phyloP scores from a whole-genome alignment of 1,140 invertebrate species.

The Platyura marginata region DNA sequence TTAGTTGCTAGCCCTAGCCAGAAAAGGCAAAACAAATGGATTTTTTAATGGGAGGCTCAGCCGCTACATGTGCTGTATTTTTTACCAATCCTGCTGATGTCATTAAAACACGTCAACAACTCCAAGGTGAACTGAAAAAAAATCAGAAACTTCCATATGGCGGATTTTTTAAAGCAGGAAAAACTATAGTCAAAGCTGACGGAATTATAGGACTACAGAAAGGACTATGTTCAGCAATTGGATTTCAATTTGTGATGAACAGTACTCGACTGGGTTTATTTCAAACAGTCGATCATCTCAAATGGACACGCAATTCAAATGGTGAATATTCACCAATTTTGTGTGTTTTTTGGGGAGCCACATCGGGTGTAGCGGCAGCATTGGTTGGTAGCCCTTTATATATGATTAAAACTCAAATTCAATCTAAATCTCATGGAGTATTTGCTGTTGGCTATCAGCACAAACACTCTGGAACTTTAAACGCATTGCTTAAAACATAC shows the following conservation, averaged over 20 bases:
- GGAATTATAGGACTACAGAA: slow-evolving; percentile 47
- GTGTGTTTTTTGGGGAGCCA: slow-evolving; percentile 28
- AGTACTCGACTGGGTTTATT: slow-evolving; percentile 25
- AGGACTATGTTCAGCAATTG: slow-evolving; percentile 46
- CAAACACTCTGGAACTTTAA: slow-evolving; percentile 38
- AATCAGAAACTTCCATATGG: slow-evolving; percentile 29
- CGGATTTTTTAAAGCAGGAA: slow-evolving; percentile 38
- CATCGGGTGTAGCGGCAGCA: slow-evolving; percentile 52
- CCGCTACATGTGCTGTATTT: slow-evolving; percentile 38
- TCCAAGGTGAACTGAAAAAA: slow-evolving; percentile 51
- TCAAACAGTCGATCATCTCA: slow-evolving; percentile 24
- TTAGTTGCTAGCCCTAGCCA: too few species aligned
- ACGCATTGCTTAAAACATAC: slow-evolving; percentile 45
- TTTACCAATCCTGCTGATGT: slow-evolving; percentile 47
- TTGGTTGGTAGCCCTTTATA: slow-evolving; percentile 65
- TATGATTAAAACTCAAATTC: slow-evolving; percentile 57
- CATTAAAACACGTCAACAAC: slow-evolving; percentile 54
- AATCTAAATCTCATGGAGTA: slow-evolving; percentile 44
- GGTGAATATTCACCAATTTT: neutral
- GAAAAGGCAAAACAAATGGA: too few species aligned
- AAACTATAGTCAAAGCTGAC: slow-evolving; percentile 40
- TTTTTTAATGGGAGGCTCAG: slow-evolving; percentile 42
- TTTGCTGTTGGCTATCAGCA: slow-evolving; percentile 82
- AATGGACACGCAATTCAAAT: neutral
- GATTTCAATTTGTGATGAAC: slow-evolving; percentile 38